Conservation (phyloP, 2,888 invertebrate genomes). For the Aspidiotus rigidus region DNA sequence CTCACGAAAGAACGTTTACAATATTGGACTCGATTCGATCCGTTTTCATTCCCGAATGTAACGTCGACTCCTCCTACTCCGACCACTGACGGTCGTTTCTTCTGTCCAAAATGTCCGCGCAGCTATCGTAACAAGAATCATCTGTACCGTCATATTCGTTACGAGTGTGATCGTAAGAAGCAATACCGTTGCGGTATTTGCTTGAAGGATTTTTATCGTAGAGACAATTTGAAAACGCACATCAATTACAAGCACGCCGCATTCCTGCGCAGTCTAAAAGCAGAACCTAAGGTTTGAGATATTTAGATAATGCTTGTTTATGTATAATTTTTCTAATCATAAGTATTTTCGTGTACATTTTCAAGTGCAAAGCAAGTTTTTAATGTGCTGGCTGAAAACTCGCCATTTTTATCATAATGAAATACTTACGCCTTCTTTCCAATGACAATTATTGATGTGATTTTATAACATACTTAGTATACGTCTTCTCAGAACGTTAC, state of each 20-base stretch:
- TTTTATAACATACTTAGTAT: too few relatives aligned
- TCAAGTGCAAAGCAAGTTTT: too few relatives aligned
- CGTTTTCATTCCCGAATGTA: constrained; percentile 25
- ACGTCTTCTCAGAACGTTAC: too few relatives aligned
- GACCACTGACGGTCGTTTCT: constrained; percentile 34
- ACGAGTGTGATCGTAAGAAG: constrained; percentile 44
- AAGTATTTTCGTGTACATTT: too few relatives aligned
- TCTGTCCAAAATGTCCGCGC: constrained; percentile 37
- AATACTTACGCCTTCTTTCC: too few relatives aligned
- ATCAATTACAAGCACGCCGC: constrained; percentile 36
- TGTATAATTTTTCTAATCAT: too few relatives aligned
- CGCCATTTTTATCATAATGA: too few relatives aligned
- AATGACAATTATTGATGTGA: too few relatives aligned
- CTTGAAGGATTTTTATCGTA: constrained; percentile 41
- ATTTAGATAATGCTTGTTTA: too few relatives aligned
- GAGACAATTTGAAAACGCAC: constrained; percentile 37
- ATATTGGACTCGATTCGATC: constrained; percentile 35
- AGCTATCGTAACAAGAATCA: constrained; percentile 38
- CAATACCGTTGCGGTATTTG: constrained; percentile 44
- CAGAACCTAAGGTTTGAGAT: constrained; percentile 14
- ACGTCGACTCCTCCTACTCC: constrained; percentile 17
- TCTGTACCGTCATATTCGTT: constrained; percentile 41
- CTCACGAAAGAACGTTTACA: constrained; percentile 35
- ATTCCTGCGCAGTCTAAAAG: constrained; percentile 26
- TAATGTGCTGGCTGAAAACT: too few relatives aligned